Base-by-base conservation (phyloP, 2,888 invertebrate genomes). In the Phaonia tiefii region DNA sequence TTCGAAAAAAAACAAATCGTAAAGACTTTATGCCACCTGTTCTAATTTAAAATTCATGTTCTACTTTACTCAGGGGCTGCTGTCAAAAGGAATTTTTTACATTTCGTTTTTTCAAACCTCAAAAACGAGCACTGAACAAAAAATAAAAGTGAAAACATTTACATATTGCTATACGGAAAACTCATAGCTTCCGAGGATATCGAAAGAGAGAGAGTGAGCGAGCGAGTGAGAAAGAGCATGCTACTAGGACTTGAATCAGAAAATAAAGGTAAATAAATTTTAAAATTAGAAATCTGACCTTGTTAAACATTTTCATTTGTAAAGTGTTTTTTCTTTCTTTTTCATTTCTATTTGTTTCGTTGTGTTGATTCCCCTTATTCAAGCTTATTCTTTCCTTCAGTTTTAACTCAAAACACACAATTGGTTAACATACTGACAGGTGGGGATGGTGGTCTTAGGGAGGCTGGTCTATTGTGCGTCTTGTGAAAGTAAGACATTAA, bases 261-360 rank as follows among this genome's bases (percentile, higher is more conserved):
- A 60, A 56, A 56, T 22, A 49, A 67, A 66, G 66, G 49, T 56
- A 72, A 75, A 80, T 72, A 80, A 67, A 80, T 83, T 84, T 84
- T 77, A 83, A 86, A 87, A 86, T 86, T 85, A 84, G 83, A 86
- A 85, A 85, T 85, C 80, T 85, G 85, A 86, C 85, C 86, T 84
- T 83, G 83, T 86, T 86, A 84, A 71, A 71, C 71, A 70, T 66
- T 66, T 73, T 67, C 56, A 26, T 69, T 69, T 75, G 49, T 22
- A 60, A 63, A 39, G 1, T n/a, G n/a, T n/a, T 58, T 71, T 71
- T 69, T 46, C 44, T 49, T 67, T 44, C 56, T 39, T 56, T 46
- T 10, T 31, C 3, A 31, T 31, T 3, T 31, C 31, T 31, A 8
- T 31, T 5, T 31, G 8, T 5, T 5, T 31, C 25, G 22, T 51